Conservation (phyloP, 2,797 vertebrate species). For the Trichosurus vulpecula region DNA sequence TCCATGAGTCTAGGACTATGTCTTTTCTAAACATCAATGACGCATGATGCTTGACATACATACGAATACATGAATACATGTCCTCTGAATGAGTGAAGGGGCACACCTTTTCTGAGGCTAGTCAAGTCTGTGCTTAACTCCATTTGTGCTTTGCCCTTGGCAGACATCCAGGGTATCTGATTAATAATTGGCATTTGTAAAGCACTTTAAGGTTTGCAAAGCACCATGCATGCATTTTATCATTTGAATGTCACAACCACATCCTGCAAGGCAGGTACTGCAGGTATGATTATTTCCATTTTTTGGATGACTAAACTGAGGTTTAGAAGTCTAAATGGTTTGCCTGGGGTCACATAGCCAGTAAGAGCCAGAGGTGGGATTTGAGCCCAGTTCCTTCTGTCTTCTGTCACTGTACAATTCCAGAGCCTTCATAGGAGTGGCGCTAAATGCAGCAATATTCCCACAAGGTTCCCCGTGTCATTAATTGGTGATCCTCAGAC, state of each 20-base stretch:
- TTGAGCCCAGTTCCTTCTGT: background rate
- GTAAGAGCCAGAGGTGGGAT: background rate
- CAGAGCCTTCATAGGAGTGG: slow-evolving; percentile 56
- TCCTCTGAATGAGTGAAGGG: background rate
- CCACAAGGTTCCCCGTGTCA: slow-evolving; percentile 79
- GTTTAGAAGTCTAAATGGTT: background rate
- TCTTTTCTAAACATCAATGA: background rate
- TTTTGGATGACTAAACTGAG: background rate
- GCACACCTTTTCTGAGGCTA: background rate
- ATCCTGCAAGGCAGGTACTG: background rate
- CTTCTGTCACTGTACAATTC: background rate
- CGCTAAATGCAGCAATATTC: slow-evolving; percentile 73
- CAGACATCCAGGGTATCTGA: slow-evolving; percentile 39
- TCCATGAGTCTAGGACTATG: background rate
- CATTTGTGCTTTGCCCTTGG: background rate
- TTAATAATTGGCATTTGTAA: background rate
- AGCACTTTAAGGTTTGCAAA: slow-evolving; percentile 33
- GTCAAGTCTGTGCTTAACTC: background rate
- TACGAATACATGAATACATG: background rate
- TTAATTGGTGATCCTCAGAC: slow-evolving; percentile 84
- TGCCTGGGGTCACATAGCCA: background rate
- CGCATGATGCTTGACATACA: background rate
- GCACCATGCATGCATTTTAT: slow-evolving; percentile 16
- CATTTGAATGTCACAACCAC: background rate
- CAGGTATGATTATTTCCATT: background rate